Base-by-base conservation (phyloP, 2,888 invertebrate species). In the Iselma pallidipennis region DNA sequence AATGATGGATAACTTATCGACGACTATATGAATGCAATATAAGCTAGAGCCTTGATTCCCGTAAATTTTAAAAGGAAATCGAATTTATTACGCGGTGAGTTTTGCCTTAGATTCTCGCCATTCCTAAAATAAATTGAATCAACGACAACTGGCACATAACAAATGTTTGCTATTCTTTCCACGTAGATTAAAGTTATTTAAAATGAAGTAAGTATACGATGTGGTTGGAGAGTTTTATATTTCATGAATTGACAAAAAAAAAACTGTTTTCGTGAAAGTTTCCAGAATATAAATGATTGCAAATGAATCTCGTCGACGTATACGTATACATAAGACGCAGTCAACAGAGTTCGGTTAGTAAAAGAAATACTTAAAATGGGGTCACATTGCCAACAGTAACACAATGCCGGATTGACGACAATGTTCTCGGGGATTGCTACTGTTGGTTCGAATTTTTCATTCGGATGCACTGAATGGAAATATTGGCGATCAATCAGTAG, bases 231-330 rank as follows among this genome's bases (percentile, higher is more conserved):
- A 65, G 63, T 63, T 70, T 69, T 66, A 68, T 67, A 65, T 67
- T 68, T 67, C 67, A 65, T 60, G 66, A 66, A 71, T 71, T 70
- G 67, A 67, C 68, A 64, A 67, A 68, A 71, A 68, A 67, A 68
- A 74, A 73, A 71, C 65, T 67, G 71, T 71, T 74, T 74, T 71
- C 66, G 61, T 54, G 69, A 72, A 74, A 73, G 67, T 74, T 74
- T 69, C 63, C 63, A 61, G 76, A 75, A 76, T 76, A 76, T 76
- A 76, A 76, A 76, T 75, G 76, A 74, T 75, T 73, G 74, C 72
- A 76, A 76, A 76, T 76, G 76, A 75, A 76, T 76, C 74, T 74
- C 66, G 61, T 67, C 66, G 37, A 61, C 61, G 57, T 53, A 56
- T 23, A 64, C 55, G 55, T 59, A 52, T 62, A 65, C 56, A 65